These are phyloP conservation scores for Paralvinella palmiformis DNA, from an alignment of 1,140 invertebrate genomes.

Conservation along the genomic window DNA sequence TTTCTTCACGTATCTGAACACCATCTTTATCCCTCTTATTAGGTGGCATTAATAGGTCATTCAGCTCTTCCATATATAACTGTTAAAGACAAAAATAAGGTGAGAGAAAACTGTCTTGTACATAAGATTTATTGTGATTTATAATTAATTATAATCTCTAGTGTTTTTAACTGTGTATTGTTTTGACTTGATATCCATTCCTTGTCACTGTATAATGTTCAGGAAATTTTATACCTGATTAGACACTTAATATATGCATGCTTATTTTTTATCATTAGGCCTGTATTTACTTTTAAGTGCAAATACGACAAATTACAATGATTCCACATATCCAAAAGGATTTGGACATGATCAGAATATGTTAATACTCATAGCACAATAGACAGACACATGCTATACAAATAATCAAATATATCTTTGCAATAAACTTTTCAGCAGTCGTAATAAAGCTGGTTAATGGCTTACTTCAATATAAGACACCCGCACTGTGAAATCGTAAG, in stretches of 20 bases:
- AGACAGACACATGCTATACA: not conserved
- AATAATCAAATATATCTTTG: not conserved
- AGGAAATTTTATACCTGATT: too few relatives aligned
- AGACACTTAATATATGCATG: too few relatives aligned
- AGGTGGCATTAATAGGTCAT: slow-evolving; percentile 64
- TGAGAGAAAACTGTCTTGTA: too few relatives aligned
- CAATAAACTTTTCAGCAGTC: not conserved
- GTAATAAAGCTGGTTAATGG: too few relatives aligned
- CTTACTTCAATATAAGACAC: slow-evolving; percentile 59
- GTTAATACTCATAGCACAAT: too few relatives aligned
- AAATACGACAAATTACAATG: not conserved
- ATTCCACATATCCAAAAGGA: not conserved
- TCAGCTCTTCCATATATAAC: slow-evolving; percentile 92
- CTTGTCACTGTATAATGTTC: too few relatives aligned
- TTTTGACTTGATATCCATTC: too few relatives aligned
- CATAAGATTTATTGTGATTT: too few relatives aligned
- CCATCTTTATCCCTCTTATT: slow-evolving; percentile 38
- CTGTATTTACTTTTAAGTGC: not conserved
- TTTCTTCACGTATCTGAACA: slow-evolving; percentile 78
- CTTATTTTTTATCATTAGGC: too few relatives aligned
- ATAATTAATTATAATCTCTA: too few relatives aligned
- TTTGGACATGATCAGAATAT: not conserved
- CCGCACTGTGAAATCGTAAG: slow-evolving; percentile 61
- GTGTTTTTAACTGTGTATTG: too few relatives aligned
- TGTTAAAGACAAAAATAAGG: slow-evolving; percentile 45